Base-by-base conservation (phyloP, 1,140 invertebrate genomes). In the Hyles vespertilio region DNA sequence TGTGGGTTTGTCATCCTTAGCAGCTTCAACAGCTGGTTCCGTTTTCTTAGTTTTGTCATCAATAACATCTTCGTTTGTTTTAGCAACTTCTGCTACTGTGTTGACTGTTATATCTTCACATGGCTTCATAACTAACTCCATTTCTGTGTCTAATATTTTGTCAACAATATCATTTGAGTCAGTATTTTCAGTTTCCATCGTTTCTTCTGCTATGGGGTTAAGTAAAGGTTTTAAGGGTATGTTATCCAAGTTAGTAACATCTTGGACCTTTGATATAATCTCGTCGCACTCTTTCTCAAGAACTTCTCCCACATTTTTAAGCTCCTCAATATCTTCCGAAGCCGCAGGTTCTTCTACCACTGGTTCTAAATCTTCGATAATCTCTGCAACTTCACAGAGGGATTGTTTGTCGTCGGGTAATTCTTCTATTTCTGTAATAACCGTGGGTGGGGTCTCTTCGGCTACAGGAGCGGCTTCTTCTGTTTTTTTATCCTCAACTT, bases 201-300 rank as follows among this genome's bases (percentile, higher is more conserved):
- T 74, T 73, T 88, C 85, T 69, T 88, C 85, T 8, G 71, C 67
- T 56, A 87, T 87, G 22, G 82, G 56, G 52, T 81, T 79, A n/a
- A 85, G 69, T 58, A 80, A 53, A 3, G 84, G 79, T 65, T 85
- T 87, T 12, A 86, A 43, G 36, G 78, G 69, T 54, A 88, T 84
- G 48, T 74, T 87, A 34, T 85, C 84, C 58, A 87, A 67, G 63
- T 88, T 88, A 22, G 84, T 87, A 33, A 88, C 84, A 62, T 81
- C 72, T 56, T 88, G 78, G 5, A 88, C 82, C 62, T 87, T 88
- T 4, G 81, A 83, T 47, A 88, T 66, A 55, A 88, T 87, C 61
- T 88, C 85, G 59, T 81, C 82, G 65, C 85, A 88, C 72, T 88
- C 84, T 57, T 86, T 88, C 57, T 87, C 84, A 11, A 88, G 64